Evolutionary conservation across 2,888 invertebrate genomes (phyloP).

Genomic region (Amphimallon solstitiale): DNA sequence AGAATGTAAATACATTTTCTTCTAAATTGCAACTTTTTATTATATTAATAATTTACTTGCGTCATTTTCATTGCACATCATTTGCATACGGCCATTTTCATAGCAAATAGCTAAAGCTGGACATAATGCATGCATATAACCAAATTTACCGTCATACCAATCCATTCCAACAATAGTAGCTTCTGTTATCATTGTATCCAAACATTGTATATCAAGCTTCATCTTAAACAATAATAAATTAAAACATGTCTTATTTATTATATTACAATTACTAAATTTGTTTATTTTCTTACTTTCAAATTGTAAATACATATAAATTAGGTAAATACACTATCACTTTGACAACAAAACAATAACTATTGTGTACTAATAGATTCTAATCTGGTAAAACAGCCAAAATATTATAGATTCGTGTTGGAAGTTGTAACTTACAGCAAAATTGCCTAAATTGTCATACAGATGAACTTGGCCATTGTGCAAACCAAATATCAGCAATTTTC

Average conservation of each 20-base stretch:
- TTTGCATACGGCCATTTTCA: slow-evolving; percentile 84
- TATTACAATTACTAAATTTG: too few relatives aligned
- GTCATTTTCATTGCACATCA: slow-evolving; percentile 92
- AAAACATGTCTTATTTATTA: too few relatives aligned
- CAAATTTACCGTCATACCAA: slow-evolving; percentile 87
- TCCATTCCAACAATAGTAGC: slow-evolving; percentile 78
- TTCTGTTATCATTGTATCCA: slow-evolving; percentile 52
- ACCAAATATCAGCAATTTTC: slow-evolving; percentile 88
- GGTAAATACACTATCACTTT: too few relatives aligned
- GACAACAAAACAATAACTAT: too few relatives aligned
- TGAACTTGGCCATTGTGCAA: slow-evolving; percentile 92
- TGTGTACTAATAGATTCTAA: too few relatives aligned
- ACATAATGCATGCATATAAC: slow-evolving; percentile 72
- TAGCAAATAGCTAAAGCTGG: slow-evolving; percentile 89
- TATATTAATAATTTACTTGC: slow-evolving; percentile 68
- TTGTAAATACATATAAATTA: too few relatives aligned
- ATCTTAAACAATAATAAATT: slow-evolving; percentile 71
- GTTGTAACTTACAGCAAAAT: slow-evolving; percentile 70
- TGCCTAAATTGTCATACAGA: slow-evolving; percentile 93
- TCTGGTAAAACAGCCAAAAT: too few relatives aligned
- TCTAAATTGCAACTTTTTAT: background rate
- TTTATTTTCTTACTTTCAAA: too few relatives aligned
- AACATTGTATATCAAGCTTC: slow-evolving; percentile 76
- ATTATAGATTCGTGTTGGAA: too few relatives aligned
- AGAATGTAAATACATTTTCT: slow-evolving; percentile 49